These are phyloP conservation scores for Acrossocheilus wenchowensis DNA, from an alignment of 2,797 vertebrate species.

Conservation along the genomic window DNA sequence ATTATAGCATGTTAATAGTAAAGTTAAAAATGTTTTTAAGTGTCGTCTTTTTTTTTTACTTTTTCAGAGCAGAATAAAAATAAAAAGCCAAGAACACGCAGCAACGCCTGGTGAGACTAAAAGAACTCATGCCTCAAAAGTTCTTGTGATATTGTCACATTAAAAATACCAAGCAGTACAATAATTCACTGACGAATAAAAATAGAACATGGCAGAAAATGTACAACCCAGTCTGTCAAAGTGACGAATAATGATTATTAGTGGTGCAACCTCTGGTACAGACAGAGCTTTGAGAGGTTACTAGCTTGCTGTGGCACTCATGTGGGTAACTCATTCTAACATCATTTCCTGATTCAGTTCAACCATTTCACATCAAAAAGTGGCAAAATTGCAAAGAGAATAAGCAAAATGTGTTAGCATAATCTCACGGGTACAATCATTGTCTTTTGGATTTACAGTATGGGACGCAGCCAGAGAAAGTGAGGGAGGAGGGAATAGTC, in stretches of 20 bases:
- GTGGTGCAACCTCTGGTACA: background rate
- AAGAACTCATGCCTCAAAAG: background rate
- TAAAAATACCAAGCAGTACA: background rate
- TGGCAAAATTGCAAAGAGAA: background rate
- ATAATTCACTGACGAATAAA: background rate
- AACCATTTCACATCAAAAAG: background rate
- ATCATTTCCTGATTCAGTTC: background rate
- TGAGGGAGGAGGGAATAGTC: conserved; percentile 54
- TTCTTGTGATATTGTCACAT: background rate
- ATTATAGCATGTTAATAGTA: background rate
- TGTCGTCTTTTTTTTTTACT: background rate
- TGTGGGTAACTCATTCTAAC: background rate
- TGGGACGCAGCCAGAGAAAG: conserved; percentile 29
- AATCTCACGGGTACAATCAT: conserved; percentile 9
- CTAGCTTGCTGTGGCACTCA: background rate
- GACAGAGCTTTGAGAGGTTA: background rate
- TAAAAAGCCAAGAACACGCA: background rate
- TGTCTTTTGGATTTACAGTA: conserved; percentile 27
- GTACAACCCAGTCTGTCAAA: background rate
- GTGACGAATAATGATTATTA: background rate
- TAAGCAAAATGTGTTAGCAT: background rate
- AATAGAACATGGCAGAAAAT: background rate
- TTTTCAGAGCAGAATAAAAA: background rate
- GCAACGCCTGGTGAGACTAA: background rate
- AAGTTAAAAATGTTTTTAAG: background rate